These are phyloP conservation scores for Emydura subglobosa DNA, from an alignment of 2,113 vertebrate genomes.

Conservation along the genomic window DNA sequence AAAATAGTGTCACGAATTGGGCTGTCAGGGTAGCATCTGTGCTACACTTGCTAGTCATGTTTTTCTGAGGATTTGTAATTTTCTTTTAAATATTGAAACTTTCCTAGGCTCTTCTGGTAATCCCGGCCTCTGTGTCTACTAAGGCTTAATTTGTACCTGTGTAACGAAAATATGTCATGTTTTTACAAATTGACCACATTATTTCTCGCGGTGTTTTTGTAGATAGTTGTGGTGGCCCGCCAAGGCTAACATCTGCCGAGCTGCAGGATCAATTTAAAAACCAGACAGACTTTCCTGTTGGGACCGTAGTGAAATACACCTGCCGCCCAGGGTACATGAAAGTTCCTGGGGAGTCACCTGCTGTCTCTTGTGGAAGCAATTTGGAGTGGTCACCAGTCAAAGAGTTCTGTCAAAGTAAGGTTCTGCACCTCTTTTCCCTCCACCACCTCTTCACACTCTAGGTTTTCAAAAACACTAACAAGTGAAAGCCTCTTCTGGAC, in stretches of 20 bases:
- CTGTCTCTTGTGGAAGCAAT: fast-evolving
- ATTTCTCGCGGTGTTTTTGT: neutral
- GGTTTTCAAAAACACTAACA: fast-evolving
- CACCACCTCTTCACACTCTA: fast-evolving
- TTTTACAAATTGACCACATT: too few relatives aligned
- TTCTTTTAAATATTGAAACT: neutral
- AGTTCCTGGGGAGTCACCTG: fast-evolving
- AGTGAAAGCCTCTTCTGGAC: fast-evolving
- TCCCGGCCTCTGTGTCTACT: too few relatives aligned
- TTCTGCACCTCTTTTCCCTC: fast-evolving
- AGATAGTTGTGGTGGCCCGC: fast-evolving
- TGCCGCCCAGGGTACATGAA: neutral
- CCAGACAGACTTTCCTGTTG: fast-evolving
- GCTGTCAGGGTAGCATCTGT: too few relatives aligned
- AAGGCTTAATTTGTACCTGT: too few relatives aligned
- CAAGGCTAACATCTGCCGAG: neutral
- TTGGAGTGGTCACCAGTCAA: neutral
- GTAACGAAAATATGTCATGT: too few relatives aligned
- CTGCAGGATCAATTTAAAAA: fast-evolving
- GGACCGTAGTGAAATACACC: fast-evolving
- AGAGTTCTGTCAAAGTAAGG: constrained; percentile 27
- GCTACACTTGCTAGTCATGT: neutral
- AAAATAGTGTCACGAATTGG: too few relatives aligned
- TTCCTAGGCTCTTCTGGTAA: too few relatives aligned
- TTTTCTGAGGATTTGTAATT: neutral